phyloP scores from a whole-genome alignment of 2,113 vertebrate species.

The Hypomesus transpacificus region DNA sequence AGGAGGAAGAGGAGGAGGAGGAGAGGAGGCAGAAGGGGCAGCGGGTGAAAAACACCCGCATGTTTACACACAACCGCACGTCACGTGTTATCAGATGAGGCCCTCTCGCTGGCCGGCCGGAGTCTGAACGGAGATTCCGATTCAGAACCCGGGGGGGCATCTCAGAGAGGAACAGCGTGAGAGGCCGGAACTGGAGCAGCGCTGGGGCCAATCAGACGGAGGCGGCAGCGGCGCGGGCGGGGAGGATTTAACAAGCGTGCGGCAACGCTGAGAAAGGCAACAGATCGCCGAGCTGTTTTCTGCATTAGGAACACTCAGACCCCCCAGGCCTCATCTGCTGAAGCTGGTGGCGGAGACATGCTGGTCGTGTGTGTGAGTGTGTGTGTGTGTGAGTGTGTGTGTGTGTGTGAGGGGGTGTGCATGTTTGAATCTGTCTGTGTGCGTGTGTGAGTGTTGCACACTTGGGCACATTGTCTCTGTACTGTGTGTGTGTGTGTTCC shows the following conservation, averaged over 20 bases:
- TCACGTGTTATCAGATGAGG: conserved; percentile 63
- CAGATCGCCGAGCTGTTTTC: conserved; percentile 34
- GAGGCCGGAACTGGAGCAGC: conserved; percentile 39
- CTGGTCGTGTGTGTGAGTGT: no score
- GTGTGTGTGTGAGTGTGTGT: not conserved
- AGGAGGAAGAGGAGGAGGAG: not conserved
- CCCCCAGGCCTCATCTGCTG: conserved; percentile 22
- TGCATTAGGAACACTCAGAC: conserved; percentile 8
- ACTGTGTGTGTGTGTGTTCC: not conserved
- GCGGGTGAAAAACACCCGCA: conserved; percentile 43
- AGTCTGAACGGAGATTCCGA: conserved; percentile 37
- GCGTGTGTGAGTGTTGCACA: not conserved
- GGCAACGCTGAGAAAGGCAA: conserved; percentile 25
- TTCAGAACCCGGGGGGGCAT: conserved; percentile 60
- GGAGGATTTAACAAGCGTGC: conserved; percentile 35
- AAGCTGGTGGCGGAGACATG: not conserved
- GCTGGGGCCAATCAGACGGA: not conserved
- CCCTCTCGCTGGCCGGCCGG: conserved; percentile 54
- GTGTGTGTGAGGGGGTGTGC: no score
- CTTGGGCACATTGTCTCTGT: not conserved
- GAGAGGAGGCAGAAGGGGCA: not conserved
- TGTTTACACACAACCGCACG: conserved; percentile 64
- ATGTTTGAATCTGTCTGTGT: not conserved
- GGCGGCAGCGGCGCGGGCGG: conserved; percentile 25
- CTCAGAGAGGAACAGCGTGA: conserved; percentile 63